A percentile compares a stretch with the other conserved stretches of the same genome.
Conservation (phyloP, 2,113 vertebrate genomes). For the Zosterops lateralis region DNA sequence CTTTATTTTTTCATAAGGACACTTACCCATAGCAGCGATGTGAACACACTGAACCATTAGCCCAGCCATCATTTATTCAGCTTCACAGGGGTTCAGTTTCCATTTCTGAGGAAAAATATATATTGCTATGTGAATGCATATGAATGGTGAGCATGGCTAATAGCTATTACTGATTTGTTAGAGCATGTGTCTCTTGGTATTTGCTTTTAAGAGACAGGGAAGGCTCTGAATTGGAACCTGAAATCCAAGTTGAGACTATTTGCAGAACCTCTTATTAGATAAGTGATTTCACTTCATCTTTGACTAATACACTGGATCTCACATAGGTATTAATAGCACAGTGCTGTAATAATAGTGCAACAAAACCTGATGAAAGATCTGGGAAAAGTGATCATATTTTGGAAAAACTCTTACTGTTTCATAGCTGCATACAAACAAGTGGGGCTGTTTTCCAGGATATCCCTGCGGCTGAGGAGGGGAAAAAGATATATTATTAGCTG, state of each 20-base stretch:
- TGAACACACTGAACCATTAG: not conserved
- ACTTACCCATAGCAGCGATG: not conserved
- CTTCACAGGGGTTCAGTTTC: not conserved
- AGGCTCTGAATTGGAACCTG: not conserved
- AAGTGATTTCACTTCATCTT: not conserved
- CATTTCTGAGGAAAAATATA: not conserved
- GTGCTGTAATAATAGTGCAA: not conserved
- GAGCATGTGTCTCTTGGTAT: not conserved
- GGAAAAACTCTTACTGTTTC: not conserved
- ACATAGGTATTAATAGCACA: not conserved
- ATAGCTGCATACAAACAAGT: not conserved
- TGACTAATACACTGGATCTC: not conserved
- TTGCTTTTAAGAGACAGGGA: not conserved
- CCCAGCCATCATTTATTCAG: not conserved
- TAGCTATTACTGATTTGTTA: not conserved
- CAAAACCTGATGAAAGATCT: not conserved
- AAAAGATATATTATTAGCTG: not conserved
- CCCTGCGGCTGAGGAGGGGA: fast-evolving
- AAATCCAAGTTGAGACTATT: not conserved
- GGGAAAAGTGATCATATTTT: not conserved
- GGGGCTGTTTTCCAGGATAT: not conserved
- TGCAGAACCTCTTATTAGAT: not conserved
- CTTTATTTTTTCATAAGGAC: not conserved
- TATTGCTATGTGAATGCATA: not conserved
- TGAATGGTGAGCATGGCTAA: not conserved